A percentile compares a stretch with the other conserved stretches of the same genome.
phyloP scores from a whole-genome alignment of 2,113 vertebrate species.

The Bungarus multicinctus region DNA sequence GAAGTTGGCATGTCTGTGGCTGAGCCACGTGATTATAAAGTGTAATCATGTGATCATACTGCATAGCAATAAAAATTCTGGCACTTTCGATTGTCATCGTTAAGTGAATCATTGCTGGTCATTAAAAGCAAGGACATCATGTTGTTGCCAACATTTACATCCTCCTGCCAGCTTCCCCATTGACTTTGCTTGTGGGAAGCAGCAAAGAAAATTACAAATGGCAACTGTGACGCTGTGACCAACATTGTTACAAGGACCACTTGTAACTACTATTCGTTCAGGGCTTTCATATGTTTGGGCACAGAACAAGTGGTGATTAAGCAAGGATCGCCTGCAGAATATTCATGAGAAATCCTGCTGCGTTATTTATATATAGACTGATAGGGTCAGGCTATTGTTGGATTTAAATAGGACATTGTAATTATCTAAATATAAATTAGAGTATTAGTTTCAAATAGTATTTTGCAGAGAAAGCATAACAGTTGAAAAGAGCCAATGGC shows the following conservation, averaged over 20 bases:
- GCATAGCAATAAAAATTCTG: background rate
- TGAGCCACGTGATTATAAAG: background rate
- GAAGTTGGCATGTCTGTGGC: background rate
- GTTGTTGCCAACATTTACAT: background rate
- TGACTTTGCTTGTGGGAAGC: background rate
- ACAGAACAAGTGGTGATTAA: background rate
- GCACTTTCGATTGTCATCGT: background rate
- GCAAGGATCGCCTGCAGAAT: background rate
- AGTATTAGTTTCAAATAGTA: background rate
- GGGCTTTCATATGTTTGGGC: background rate
- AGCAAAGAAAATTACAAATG: background rate
- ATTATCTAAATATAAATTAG: background rate
- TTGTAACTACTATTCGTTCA: background rate
- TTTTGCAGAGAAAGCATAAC: background rate
- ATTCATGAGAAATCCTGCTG: background rate
- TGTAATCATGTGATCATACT: no score
- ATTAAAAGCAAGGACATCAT: background rate
- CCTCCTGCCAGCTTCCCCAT: background rate
- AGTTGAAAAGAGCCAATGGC: background rate
- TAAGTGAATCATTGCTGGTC: background rate
- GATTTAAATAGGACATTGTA: rapidly evolving
- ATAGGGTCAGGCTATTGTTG: background rate
- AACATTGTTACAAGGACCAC: background rate
- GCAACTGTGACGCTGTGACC: background rate
- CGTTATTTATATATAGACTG: background rate